Evolutionary conservation across 2,888 invertebrate genomes (phyloP), one percentile per base, ranked within the genome.

Genomic region (Leptinotarsa rubiginosa): DNA sequence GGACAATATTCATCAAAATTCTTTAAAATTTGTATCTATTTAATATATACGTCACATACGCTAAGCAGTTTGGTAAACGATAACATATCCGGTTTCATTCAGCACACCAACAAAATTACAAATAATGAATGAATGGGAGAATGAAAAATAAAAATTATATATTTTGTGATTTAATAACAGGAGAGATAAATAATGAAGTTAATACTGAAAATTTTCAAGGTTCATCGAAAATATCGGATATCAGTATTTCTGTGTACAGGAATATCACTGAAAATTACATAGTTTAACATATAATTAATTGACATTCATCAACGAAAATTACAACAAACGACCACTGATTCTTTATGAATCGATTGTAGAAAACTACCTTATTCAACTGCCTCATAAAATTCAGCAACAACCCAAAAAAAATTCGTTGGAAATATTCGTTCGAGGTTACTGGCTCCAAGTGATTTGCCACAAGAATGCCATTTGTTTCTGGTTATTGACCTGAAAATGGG

Each of bases 361-460:
- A 12, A 22, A 13, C 15, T 15, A 13, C 12, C 22, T 56, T 22
- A 13, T 22, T 4, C 4, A 56, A 15, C 25, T 56, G 3, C 56
- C 5, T 56, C 56, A 56, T 56, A 20, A 22, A 22, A 56, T 56
- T 56, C 56, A 2, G 18, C 22, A 56, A 56, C 56, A 13, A 13
- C 22, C 22, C 22, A 22, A 13, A 56, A 52, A n/a, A 52, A 18
- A 13, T 5, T 62, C 62, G n/a, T 18, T 62, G 0, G 7, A 31
- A 31, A 62, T 62, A 62, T 62, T 62, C 7, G n/a, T 62, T n/a
- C 7, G 41, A 62, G 41, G 62, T 62, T 62, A 62, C n/a, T 62
- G 25, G 25, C 31, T 41, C n/a, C 62, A 62, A 25, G 31, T 56
- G 13, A 56, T 56, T 56, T 56, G 4, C 56, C 56, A 15, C 25